phyloP scores from a whole-genome alignment of 2,113 vertebrate species.

The Eptatretus burgeri region DNA sequence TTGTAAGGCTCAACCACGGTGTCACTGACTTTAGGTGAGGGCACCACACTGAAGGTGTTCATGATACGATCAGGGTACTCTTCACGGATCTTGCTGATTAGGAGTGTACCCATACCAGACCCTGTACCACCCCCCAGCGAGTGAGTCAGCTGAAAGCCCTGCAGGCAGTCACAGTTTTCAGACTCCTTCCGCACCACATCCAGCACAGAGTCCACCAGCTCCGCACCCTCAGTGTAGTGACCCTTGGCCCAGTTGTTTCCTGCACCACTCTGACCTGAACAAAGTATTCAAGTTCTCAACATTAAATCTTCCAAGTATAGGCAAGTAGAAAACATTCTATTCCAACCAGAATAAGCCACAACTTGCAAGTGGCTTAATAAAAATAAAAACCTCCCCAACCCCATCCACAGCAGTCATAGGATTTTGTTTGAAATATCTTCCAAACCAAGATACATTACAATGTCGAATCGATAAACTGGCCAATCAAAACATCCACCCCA shows the following conservation, averaged over 20 bases:
- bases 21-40: conserved; percentile 28
- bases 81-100: conserved; percentile 36
- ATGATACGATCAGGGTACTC: conserved; percentile 38
- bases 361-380: no score
- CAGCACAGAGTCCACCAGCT: conserved; percentile 30
- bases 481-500: no score
- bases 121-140: conserved; percentile 28
- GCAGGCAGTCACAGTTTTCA: conserved; percentile 30
- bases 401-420: no score
- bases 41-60: conserved; percentile 39
- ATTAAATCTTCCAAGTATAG: no score
- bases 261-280: conserved; percentile 28
- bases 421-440: no score
- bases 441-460: no score
- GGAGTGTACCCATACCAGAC: conserved; percentile 32
- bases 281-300: no score
- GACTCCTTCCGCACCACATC: conserved; percentile 34
- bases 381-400: no score
- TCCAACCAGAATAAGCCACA: no score
- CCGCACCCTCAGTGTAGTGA: conserved; percentile 33
- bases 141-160: conserved; percentile 37
- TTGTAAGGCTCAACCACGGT: conserved; percentile 41
- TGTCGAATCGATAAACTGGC: no score
- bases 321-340: no score
- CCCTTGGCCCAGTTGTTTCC: conserved; percentile 41